phyloP scores from a whole-genome alignment of 2,888 invertebrate genomes.

The Sinhomidia bicolor region DNA sequence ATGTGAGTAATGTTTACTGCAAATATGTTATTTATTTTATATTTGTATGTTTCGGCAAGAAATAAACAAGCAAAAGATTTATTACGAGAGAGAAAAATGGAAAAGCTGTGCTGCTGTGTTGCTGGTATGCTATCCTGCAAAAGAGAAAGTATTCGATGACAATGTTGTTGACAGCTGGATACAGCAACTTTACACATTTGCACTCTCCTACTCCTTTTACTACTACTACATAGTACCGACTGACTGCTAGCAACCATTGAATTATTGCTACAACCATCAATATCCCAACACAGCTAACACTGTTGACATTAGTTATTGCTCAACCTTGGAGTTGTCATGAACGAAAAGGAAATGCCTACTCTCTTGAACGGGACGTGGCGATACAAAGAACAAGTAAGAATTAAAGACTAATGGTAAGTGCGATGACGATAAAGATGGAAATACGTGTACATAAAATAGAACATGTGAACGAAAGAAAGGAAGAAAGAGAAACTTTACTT shows the following conservation, averaged over 20 bases:
- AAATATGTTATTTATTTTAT: neutral
- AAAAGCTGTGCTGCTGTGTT: too few species aligned
- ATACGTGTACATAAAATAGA: neutral
- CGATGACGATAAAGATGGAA: neutral
- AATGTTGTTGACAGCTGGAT: conserved; percentile 7
- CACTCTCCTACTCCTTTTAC: too few species aligned
- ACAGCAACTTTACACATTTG: conserved; percentile 18
- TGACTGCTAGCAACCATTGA: too few species aligned
- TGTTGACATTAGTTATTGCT: conserved; percentile 51
- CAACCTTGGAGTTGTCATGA: conserved; percentile 29
- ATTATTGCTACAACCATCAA: neutral
- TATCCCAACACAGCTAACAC: neutral
- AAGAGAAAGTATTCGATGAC: neutral
- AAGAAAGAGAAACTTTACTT: conserved; percentile 59
- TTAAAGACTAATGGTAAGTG: neutral
- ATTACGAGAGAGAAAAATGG: too few species aligned
- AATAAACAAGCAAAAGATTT: neutral
- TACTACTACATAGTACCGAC: too few species aligned
- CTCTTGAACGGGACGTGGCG: neutral
- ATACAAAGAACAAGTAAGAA: neutral
- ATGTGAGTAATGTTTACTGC: too few species aligned
- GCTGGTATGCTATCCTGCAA: too few species aligned
- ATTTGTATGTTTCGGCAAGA: neutral
- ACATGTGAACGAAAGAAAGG: neutral
- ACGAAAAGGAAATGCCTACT: neutral